phyloP scores from a whole-genome alignment of 1,140 invertebrate species.

The Mizuhopecten yessoensis region DNA sequence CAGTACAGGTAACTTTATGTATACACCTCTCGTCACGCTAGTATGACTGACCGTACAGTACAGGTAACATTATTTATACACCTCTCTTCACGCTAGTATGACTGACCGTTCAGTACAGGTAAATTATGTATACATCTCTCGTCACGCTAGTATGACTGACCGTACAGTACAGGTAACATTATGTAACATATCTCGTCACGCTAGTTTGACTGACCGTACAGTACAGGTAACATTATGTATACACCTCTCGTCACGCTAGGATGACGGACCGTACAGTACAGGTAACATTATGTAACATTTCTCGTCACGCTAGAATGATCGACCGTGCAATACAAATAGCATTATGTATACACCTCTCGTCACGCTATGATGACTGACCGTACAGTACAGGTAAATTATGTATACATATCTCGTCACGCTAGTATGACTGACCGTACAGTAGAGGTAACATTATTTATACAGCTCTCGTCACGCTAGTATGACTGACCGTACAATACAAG shows the following conservation, averaged over 20 bases:
- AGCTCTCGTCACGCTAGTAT: neutral
- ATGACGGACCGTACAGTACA: neutral
- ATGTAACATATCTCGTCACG: neutral
- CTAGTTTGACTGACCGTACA: neutral
- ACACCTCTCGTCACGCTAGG: neutral
- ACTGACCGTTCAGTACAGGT: neutral
- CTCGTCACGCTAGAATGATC: too few species aligned
- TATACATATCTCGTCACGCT: too few species aligned
- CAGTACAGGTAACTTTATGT: too few species aligned
- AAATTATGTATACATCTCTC: neutral
- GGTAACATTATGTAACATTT: too few species aligned
- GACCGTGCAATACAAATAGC: too few species aligned
- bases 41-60: neutral
- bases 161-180: too few species aligned
- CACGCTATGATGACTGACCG: too few species aligned
- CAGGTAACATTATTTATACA: neutral
- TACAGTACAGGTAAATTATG: too few species aligned
- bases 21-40: too few species aligned
- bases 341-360: neutral
- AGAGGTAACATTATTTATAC: neutral
- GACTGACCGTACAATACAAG: neutral
- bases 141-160: neutral
- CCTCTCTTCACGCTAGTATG: neutral
- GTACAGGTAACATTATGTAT: neutral
- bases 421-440: neutral